These are phyloP conservation scores for Phaetusa simplex DNA, from an alignment of 2,113 vertebrate genomes.

Conservation along the genomic window DNA sequence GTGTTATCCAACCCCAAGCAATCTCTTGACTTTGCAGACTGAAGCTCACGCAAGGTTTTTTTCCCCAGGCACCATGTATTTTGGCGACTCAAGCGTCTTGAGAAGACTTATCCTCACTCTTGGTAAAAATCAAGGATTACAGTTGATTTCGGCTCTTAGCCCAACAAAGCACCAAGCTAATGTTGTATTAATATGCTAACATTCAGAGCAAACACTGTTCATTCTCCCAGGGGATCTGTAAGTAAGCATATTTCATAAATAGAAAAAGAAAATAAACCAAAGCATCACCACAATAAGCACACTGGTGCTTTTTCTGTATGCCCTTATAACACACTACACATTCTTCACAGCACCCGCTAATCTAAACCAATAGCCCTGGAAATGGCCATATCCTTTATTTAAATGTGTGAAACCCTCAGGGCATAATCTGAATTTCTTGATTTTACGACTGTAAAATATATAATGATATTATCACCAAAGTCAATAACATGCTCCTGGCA, in stretches of 20 bases:
- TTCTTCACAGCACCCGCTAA: neutral
- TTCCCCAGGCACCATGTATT: neutral
- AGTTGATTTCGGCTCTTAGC: neutral
- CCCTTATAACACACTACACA: neutral
- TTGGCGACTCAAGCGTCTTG: rapidly evolving
- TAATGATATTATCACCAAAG: conserved; percentile 59
- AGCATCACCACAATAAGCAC: neutral
- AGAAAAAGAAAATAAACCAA: neutral
- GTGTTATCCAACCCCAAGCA: neutral
- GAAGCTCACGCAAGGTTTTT: neutral
- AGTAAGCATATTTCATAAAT: neutral
- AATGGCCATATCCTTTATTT: conserved; percentile 62
- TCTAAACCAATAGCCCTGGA: conserved; percentile 41
- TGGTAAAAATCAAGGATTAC: neutral
- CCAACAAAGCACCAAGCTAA: neutral
- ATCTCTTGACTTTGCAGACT: neutral
- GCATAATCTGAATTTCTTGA: conserved; percentile 23
- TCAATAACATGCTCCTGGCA: conserved; percentile 59
- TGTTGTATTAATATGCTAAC: neutral
- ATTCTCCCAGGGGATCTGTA: neutral
- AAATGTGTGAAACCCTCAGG: conserved; percentile 28
- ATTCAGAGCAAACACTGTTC: neutral
- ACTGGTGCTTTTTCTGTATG: neutral
- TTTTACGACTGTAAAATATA: conserved; percentile 58
- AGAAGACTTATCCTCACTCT: neutral